These are phyloP conservation scores for Gobiocypris rarus DNA, from an alignment of 2,113 vertebrate genomes.

Conservation along the genomic window DNA sequence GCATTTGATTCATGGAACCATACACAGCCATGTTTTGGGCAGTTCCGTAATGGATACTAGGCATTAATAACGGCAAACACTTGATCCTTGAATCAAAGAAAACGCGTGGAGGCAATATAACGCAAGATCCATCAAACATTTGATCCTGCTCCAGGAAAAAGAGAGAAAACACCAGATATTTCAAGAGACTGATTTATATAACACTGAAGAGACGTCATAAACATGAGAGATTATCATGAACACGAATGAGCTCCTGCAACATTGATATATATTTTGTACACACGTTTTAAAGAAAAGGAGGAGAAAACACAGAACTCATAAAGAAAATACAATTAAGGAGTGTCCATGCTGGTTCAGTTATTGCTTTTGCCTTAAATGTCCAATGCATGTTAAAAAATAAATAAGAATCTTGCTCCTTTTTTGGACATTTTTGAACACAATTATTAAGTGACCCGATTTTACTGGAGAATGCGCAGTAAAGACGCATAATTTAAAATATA, in stretches of 20 bases:
- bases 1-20: constrained; percentile 57
- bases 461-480: constrained; percentile 1
- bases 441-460: background rate
- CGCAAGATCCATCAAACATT: constrained; percentile 64
- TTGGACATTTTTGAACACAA: background rate
- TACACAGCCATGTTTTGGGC: constrained; percentile 45
- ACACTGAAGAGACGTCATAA: constrained; percentile 38
- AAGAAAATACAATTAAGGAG: background rate
- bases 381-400: constrained; percentile 28
- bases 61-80: constrained; percentile 66
- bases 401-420: background rate
- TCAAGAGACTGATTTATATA: constrained; percentile 50
- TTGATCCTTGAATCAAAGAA: constrained; percentile 65
- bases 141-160: constrained; percentile 59
- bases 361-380: constrained; percentile 37
- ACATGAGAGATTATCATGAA: constrained; percentile 20
- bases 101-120: constrained; percentile 59
- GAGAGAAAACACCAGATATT: constrained; percentile 42
- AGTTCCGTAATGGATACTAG: constrained; percentile 75
- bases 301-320: constrained; percentile 19
- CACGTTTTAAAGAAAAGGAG: constrained; percentile 31
- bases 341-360: constrained; percentile 28
- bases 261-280: constrained; percentile 21
- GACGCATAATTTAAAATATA: background rate
- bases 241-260: constrained; percentile 33